Percentiles rank a stretch among this genome's conserved stretches.
These are phyloP conservation scores for human DNA, from an alignment of 2,113 vertebrate species.

Conservation along the genomic window DNA sequence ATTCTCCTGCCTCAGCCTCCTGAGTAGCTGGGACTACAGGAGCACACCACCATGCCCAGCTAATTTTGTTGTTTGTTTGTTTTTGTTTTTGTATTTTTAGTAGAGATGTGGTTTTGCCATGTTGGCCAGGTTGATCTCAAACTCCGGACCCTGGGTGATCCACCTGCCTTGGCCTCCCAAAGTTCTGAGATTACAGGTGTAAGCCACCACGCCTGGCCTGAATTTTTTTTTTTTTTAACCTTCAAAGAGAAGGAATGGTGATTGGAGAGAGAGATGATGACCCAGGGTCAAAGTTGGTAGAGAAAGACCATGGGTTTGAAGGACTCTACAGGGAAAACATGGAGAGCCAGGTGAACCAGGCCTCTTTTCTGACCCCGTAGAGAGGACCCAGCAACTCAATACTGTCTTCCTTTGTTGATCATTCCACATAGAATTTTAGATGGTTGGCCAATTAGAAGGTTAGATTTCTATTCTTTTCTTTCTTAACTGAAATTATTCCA, in stretches of 20 bases:
- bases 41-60: rapidly evolving
- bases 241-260: not conserved
- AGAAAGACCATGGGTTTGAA: not conserved
- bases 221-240: not conserved
- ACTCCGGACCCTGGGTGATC: too few relatives aligned
- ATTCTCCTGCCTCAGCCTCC: too few relatives aligned
- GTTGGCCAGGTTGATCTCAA: too few relatives aligned
- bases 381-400: not conserved
- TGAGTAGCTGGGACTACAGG: too few relatives aligned
- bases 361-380: not conserved
- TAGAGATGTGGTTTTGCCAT: too few relatives aligned
- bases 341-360: not conserved
- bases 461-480: not conserved
- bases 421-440: not conserved
- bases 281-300: not conserved
- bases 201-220: too few relatives aligned
- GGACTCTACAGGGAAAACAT: rapidly evolving
- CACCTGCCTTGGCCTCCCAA: too few relatives aligned
- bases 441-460: not conserved
- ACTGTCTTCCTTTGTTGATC: rapidly evolving
- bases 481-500: not conserved
- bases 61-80: too few relatives aligned
- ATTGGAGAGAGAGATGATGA: not conserved
- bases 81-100: too few relatives aligned
- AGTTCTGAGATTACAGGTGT: too few relatives aligned